phyloP scores from a whole-genome alignment of 2,797 vertebrate species.

The Huso huso region DNA sequence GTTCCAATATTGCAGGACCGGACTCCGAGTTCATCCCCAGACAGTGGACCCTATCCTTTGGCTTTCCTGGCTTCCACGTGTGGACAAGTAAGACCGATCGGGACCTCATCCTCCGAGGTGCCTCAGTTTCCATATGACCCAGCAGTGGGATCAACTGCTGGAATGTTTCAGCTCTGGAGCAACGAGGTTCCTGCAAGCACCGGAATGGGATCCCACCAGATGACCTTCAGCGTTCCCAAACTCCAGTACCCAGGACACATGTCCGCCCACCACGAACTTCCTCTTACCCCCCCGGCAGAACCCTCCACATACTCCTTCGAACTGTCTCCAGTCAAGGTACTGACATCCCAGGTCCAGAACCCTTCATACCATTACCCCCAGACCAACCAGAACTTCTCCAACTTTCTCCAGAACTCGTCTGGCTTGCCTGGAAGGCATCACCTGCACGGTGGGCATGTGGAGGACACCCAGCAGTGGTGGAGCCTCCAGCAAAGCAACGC shows the following conservation, averaged over 20 bases:
- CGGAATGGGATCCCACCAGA: constrained; percentile 62
- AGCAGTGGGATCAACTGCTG: constrained; percentile 19
- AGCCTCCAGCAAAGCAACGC: constrained; percentile 65
- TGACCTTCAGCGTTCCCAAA: constrained; percentile 72
- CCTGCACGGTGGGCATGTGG: constrained; percentile 52
- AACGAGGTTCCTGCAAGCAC: constrained; percentile 64
- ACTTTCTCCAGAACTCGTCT: constrained; percentile 65
- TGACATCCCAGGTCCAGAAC: constrained; percentile 56
- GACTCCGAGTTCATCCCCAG: constrained; percentile 70
- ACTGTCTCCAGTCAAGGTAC: constrained; percentile 71
- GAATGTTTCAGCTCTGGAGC: constrained; percentile 49
- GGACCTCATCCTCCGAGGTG: constrained; percentile 48
- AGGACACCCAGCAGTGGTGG: constrained; percentile 77
- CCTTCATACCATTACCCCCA: constrained; percentile 62
- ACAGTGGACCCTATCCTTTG: constrained; percentile 54
- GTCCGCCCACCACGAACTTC: constrained; percentile 69
- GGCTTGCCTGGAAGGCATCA: constrained; percentile 47
- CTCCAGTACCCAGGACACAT: constrained; percentile 69
- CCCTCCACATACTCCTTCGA: constrained; percentile 71
- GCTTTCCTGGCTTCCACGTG: constrained; percentile 70
- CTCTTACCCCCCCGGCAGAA: constrained; percentile 74
- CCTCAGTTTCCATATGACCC: constrained; percentile 52
- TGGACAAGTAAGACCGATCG: constrained; percentile 64
- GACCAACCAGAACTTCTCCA: constrained; percentile 69
- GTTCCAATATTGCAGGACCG: constrained; percentile 50